Evolutionary conservation across 2,888 invertebrate genomes (phyloP).

Genomic region (Brachylomia viminalis): DNA sequence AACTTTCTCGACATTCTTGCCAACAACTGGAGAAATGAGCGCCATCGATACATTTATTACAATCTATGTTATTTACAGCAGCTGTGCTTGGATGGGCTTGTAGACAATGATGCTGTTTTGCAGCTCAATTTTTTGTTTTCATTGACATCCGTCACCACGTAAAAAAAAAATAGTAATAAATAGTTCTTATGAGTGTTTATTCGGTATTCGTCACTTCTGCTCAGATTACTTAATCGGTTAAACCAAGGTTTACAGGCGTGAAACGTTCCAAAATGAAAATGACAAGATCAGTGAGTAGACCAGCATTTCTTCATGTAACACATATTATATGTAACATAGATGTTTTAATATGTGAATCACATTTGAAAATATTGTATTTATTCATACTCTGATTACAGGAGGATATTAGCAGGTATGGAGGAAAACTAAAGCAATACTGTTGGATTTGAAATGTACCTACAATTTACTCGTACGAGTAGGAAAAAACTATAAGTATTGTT

Average conservation of each 20-base stretch:
- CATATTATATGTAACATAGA: neutral
- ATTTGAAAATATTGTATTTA: conserved; percentile 20
- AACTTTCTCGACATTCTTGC: conserved; percentile 90
- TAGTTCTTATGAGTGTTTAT: neutral
- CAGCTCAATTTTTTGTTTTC: conserved; percentile 1
- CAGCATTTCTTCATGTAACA: conserved; percentile 10
- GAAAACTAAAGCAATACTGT: conserved; percentile 38
- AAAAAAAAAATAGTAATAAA: conserved; percentile 17
- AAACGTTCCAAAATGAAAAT: neutral
- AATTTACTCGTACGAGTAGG: conserved; percentile 14
- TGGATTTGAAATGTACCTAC: conserved; percentile 9
- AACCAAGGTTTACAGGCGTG: neutral
- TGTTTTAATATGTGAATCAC: conserved; percentile 13
- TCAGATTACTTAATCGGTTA: neutral
- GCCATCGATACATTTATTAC: conserved; percentile 80
- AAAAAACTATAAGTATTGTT: conserved; percentile 4
- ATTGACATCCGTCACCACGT: neutral
- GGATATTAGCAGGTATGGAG: conserved; percentile 36
- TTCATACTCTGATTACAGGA: conserved; percentile 20
- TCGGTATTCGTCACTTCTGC: neutral
- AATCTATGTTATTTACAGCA: conserved; percentile 67
- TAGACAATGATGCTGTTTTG: conserved; percentile 1
- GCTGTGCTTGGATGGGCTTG: conserved; percentile 15
- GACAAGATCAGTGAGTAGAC: neutral
- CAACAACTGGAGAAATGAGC: conserved; percentile 86